Percentiles rank a stretch among this genome's conserved stretches.
Conservation (phyloP, 2,797 vertebrate species). For the Cynodonichthys magdalenae region DNA sequence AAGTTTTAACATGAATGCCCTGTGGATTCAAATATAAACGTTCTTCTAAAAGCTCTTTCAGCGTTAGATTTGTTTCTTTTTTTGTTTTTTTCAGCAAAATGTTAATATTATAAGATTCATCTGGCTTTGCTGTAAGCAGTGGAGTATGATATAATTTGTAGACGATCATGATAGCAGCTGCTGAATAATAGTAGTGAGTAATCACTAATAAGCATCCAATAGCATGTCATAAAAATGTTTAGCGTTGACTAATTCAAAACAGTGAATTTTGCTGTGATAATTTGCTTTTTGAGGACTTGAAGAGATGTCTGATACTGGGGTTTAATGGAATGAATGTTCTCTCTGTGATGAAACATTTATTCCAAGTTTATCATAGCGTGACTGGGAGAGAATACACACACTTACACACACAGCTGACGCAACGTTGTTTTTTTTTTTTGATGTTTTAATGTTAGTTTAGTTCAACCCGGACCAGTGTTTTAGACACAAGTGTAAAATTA, state of each 20-base stretch:
- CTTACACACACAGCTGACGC: conserved; percentile 2
- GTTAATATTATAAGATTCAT: conserved; percentile 17
- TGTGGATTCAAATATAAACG: background rate
- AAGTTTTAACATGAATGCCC: conserved; percentile 46
- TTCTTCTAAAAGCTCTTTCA: no score
- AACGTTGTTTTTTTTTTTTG: conserved; percentile 14
- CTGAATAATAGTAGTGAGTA: conserved; percentile 50
- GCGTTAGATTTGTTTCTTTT: background rate
- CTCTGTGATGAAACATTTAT: conserved; percentile 31
- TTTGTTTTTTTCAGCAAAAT: conserved; percentile 30
- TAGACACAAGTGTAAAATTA: conserved; percentile 1
- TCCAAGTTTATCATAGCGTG: conserved; percentile 27
- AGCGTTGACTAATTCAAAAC: conserved; percentile 49
- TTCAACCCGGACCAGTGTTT: no score
- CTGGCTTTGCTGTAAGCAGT: conserved; percentile 26
- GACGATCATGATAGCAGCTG: conserved; percentile 44
- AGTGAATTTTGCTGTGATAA: conserved; percentile 51
- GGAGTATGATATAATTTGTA: conserved; percentile 36
- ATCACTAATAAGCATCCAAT: conserved; percentile 52
- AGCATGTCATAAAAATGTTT: conserved; percentile 44
- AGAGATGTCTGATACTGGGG: conserved; percentile 31
- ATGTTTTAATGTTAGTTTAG: conserved; percentile 40
- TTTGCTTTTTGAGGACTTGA: conserved; percentile 44
- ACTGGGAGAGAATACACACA: conserved; percentile 11
- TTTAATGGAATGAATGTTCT: conserved; percentile 43